A percentile compares a stretch with the other conserved stretches of the same genome.
Evolutionary conservation across 2,888 invertebrate species (phyloP).

Genomic region (Phyllotreta striolata): DNA sequence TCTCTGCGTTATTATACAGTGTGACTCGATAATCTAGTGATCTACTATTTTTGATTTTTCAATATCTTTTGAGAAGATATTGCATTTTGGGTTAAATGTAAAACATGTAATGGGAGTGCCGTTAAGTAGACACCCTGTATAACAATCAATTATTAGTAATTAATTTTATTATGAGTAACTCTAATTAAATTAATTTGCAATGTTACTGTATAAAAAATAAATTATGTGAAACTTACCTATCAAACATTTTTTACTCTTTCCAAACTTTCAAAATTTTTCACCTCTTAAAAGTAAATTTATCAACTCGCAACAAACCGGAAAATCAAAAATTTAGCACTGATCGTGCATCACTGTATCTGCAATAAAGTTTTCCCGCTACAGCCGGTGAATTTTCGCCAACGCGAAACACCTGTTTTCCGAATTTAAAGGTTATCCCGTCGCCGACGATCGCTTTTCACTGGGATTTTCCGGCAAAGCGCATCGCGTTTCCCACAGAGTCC

Average conservation of each 20-base stretch:
- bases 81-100: too few species aligned
- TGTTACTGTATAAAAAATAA: not conserved
- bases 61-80: too few species aligned
- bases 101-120: too few species aligned
- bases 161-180: too few species aligned
- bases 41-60: too few species aligned
- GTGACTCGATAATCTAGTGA: too few species aligned
- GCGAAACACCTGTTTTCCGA: conserved; percentile 21
- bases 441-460: conserved; percentile 36
- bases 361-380: too few species aligned
- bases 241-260: conserved; percentile 30
- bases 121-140: too few species aligned
- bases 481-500: conserved; percentile 29
- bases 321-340: not conserved
- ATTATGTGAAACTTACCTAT: conserved; percentile 27
- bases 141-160: too few species aligned
- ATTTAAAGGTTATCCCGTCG: not conserved
- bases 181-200: too few species aligned
- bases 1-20: too few species aligned
- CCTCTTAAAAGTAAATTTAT: not conserved
- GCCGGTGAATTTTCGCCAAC: not conserved
- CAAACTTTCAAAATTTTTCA: conserved; percentile 11
- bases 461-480: conserved; percentile 27
- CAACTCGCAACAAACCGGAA: not conserved
- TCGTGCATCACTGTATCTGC: too few species aligned